These are phyloP conservation scores for Cliona cf. orientalis DNA, from an alignment of 37 sponge, comb jelly and placozoan genomes.

Conservation along the genomic window DNA sequence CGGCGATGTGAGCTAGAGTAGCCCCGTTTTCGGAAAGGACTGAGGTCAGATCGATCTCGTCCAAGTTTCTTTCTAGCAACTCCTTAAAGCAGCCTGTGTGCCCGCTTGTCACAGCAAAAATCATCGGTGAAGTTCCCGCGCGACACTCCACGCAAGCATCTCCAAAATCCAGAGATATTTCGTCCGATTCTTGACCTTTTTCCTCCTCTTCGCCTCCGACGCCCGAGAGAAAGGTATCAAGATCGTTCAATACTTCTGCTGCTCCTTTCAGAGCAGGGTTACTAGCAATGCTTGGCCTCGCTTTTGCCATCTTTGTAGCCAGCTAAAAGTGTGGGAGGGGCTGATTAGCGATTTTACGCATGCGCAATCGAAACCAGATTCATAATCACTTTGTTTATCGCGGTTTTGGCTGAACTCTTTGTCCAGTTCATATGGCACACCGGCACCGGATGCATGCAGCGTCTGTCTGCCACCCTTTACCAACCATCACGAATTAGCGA, in stretches of 20 bases:
- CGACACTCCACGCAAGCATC: constrained; percentile 49
- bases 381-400: too few species aligned
- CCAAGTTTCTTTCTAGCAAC: constrained; percentile 8
- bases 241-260: constrained; percentile 47
- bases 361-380: too few species aligned
- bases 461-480: too few species aligned
- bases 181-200: neutral
- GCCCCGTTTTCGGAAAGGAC: constrained; percentile 52
- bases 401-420: too few species aligned
- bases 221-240: constrained; percentile 37
- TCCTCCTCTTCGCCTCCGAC: constrained; percentile 34
- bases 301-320: constrained; percentile 2
- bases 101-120: constrained; percentile 32
- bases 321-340: constrained; percentile 5
- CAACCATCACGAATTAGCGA: too few species aligned
- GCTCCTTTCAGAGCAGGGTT: neutral
- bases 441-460: too few species aligned
- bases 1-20: constrained; percentile 77
- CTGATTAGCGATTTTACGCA: neutral
- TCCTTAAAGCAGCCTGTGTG: constrained; percentile 66
- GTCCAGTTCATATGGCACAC: too few species aligned
- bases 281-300: neutral
- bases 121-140: constrained; percentile 26
- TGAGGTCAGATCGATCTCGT: constrained; percentile 11
- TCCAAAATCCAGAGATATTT: neutral